phyloP scores from a whole-genome alignment of 2,113 vertebrate species.

The Gyps fulvus region DNA sequence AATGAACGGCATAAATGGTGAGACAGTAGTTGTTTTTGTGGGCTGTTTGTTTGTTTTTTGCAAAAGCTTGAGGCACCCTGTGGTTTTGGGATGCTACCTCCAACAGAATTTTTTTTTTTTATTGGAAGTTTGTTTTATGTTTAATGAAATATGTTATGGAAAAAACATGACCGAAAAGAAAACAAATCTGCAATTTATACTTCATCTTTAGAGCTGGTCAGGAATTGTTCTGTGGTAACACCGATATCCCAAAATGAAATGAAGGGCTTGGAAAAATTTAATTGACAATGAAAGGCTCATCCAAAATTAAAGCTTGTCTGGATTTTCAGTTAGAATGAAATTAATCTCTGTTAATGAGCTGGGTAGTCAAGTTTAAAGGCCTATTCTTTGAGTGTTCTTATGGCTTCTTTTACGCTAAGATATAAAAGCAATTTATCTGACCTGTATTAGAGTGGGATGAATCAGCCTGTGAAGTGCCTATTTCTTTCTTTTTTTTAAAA shows the following conservation, averaged over 20 bases:
- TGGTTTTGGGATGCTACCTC: neutral
- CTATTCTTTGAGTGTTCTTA: neutral
- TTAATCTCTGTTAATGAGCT: neutral
- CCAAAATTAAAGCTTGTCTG: neutral
- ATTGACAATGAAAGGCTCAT: neutral
- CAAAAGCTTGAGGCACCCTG: neutral
- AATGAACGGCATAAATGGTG: accelerated
- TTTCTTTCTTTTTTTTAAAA: neutral
- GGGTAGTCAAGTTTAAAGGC: neutral
- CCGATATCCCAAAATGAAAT: accelerated
- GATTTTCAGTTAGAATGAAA: neutral
- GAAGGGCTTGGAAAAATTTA: neutral
- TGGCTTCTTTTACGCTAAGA: neutral
- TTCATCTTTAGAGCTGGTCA: neutral
- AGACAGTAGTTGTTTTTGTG: neutral
- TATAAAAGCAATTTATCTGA: slow-evolving; percentile 27
- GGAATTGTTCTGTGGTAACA: neutral
- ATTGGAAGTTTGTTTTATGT: neutral
- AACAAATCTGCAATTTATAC: neutral
- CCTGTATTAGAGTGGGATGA: neutral
- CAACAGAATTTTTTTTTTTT: neutral
- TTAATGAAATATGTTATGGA: neutral
- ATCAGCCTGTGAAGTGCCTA: neutral
- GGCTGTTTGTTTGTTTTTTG: neutral
- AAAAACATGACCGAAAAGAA: neutral